Conservation (phyloP, 2,113 vertebrate species). For the Lichenostomus cassidix region DNA sequence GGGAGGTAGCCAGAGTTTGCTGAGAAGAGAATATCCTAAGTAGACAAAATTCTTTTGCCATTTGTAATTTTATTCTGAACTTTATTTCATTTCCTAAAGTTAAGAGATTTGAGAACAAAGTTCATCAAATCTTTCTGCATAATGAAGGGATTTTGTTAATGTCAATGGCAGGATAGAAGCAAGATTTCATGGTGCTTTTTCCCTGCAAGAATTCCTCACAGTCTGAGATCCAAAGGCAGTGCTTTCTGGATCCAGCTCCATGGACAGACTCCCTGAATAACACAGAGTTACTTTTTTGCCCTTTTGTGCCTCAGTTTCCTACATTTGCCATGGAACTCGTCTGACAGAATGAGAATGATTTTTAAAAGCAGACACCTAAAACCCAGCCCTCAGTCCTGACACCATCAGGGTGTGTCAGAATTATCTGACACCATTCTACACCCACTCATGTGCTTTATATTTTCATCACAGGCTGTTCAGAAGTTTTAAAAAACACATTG, state of each 20-base stretch:
- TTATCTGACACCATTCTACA: not conserved
- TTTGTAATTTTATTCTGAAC: not conserved
- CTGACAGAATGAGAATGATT: not conserved
- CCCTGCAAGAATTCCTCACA: not conserved
- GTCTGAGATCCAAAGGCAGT: not conserved
- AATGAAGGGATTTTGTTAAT: not conserved
- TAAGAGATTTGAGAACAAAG: not conserved
- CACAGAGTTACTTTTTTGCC: not conserved
- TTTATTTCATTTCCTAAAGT: not conserved
- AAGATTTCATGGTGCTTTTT: not conserved
- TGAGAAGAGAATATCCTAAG: not conserved
- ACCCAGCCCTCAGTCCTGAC: not conserved
- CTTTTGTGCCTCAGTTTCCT: not conserved
- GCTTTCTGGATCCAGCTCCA: not conserved
- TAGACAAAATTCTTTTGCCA: not conserved
- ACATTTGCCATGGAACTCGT: not conserved
- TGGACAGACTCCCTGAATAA: not conserved
- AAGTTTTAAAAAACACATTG: not conserved
- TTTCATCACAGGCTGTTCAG: not conserved
- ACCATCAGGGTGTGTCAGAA: not conserved
- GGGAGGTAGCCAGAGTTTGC: not conserved
- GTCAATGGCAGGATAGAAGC: not conserved
- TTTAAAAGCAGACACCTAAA: not conserved
- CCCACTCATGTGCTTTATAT: not conserved
- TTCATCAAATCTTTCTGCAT: not conserved